Base-by-base conservation (phyloP, 2,888 invertebrate genomes). In the Thysanoteuthis rhombus region DNA sequence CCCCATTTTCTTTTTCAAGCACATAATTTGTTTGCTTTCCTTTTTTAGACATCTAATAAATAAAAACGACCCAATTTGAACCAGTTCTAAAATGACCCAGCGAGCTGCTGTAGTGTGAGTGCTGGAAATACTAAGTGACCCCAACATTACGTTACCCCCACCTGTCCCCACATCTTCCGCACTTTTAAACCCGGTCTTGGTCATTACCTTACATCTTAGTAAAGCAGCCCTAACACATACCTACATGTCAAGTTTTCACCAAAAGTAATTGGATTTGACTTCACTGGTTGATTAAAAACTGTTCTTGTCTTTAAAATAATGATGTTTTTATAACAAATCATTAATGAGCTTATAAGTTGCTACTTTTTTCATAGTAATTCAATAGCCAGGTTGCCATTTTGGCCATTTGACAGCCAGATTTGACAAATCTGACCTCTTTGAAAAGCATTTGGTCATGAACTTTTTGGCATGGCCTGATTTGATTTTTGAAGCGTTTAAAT, bases 231-330 rank as follows among this genome's bases (percentile, higher is more conserved):
- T n/a, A 75, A 16, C n/a, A 36, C 75, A 16, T 75, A n/a, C 32
- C 75, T n/a, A 75, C 19, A 36, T n/a, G 12, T 75, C 1, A 75
- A 75, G n/a, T n/a, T n/a, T 75, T n/a, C n/a, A 12, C n/a, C 12
- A 75, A 75, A 75, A 75, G n/a, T 75, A 75, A 75, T 75, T 75
- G n/a, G 75, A 75, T 75, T 75, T 75, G 75, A 75, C 75, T 75
- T 19, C 75, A 75, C 16, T 75, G 12, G 75, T 75, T 75, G 75
- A 75, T 75, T 75, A 75, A 75, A 75, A 36, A 75, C n/a, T 36
- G 75, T n/a, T 75, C 75, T 75, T 75, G n/a, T n/a, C 75, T 75
- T 75, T 75, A 75, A 75, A 75, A 75, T 75, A 75, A 75, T 12
- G 4, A 36, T 12, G 10, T n/a, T 16, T 75, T 75, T 75, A n/a